Conservation (phyloP, 2,888 invertebrate genomes). For the Eupithecia exiguata region DNA sequence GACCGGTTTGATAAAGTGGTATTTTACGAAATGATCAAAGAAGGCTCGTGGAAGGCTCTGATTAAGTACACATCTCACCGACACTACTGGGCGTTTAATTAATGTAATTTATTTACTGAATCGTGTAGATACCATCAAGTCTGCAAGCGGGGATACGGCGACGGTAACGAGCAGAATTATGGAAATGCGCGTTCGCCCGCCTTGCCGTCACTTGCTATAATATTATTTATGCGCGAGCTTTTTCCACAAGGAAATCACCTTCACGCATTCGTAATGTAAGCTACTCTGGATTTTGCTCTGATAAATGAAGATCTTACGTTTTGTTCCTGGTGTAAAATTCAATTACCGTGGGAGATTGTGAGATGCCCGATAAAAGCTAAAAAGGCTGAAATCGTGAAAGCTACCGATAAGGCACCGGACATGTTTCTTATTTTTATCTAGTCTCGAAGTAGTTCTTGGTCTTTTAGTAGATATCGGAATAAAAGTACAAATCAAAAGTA, state of each 20-base stretch:
- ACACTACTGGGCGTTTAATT: slow-evolving; percentile 48
- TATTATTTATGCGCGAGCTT: slow-evolving; percentile 62
- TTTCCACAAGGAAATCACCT: slow-evolving; percentile 59
- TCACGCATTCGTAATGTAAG: slow-evolving; percentile 50
- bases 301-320: slow-evolving; percentile 55
- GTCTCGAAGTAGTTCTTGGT: background rate
- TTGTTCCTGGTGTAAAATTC: slow-evolving; percentile 47
- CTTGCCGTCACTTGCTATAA: slow-evolving; percentile 41
- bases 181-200: slow-evolving; percentile 62
- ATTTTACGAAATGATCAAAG: slow-evolving; percentile 20
- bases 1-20: slow-evolving; percentile 30
- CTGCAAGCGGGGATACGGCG: slow-evolving; percentile 45
- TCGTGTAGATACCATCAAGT: slow-evolving; percentile 59
- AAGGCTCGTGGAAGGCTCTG: slow-evolving; percentile 15
- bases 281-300: slow-evolving; percentile 54
- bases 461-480: background rate
- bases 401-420: background rate
- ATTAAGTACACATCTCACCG: slow-evolving; percentile 13
- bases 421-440: background rate
- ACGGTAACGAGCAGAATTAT: slow-evolving; percentile 74
- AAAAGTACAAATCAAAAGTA: background rate
- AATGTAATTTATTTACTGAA: slow-evolving; percentile 59
- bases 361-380: background rate
- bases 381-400: background rate
- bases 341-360: slow-evolving; percentile 37